Evolutionary conservation across 2,888 invertebrate genomes (phyloP), one percentile per base, ranked within the genome.

Genomic region (Rhingia rostrata): DNA sequence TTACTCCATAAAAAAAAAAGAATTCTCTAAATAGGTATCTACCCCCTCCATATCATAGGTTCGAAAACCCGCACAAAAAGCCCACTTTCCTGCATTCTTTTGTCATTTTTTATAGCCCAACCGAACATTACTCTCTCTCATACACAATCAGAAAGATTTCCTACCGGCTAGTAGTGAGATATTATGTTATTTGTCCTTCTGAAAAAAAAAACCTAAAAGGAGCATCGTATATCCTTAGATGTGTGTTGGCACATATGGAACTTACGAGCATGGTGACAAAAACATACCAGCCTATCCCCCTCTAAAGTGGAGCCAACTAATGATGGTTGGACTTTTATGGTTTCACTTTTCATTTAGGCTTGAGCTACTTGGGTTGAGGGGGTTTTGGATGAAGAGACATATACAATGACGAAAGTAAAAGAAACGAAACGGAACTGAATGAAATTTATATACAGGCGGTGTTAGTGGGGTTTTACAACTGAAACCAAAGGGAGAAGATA

Each of bases 71-170:
- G 32, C 63, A 83, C 47, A 83, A 41, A 73, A 78, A 61, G 70
- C 41, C 79, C 69, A 67, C 49, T 78, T 82, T 41, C 56, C 56
- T 53, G 56, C 54, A 77, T 67, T 74, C 78, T 73, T 69, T 79
- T 78, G 78, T 73, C 83, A 83, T 84, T 79, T 84, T 84, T 84
- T 80, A 84, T 80, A 70, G 74, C 70, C 41, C 49, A 54, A 45
- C 45, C 78, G 73, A 33, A 54, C 78, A 78, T 83, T 73, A 83
- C 74, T 84, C 69, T 84, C 58, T 10, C 22, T 1, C 22, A 22
- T 22, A 22, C 58, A 63, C 53, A 73, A 73, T 78, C 69, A 79
- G 30, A 69, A 84, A 63, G 67, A 79, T 45, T 73, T 47, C 73
- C 54, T 53, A 49, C 33, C 43, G 7, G 51, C 63, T 45, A 32